Conservation (phyloP, 2,113 vertebrate species). For the Rhinopomastus cyanomelas region DNA sequence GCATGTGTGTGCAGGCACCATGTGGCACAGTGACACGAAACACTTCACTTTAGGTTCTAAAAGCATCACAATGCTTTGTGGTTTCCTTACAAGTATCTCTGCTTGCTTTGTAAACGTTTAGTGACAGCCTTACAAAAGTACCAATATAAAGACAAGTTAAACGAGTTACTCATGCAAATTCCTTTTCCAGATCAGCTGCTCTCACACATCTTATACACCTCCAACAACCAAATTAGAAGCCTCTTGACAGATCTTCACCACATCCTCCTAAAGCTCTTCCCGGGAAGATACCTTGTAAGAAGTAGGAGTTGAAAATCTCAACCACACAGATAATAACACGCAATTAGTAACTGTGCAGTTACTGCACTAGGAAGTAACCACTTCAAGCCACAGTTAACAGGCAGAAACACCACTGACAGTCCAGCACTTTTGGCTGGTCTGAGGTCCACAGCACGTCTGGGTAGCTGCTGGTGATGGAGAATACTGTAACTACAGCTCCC, state of each 20-base stretch:
- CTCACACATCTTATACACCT: background rate
- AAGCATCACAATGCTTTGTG: background rate
- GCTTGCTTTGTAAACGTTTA: background rate
- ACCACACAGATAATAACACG: rapidly evolving
- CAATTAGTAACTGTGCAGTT: background rate
- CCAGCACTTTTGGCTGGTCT: background rate
- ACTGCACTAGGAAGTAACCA: background rate
- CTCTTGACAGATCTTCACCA: background rate
- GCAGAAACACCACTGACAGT: background rate
- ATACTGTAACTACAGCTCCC: background rate
- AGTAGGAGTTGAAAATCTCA: background rate
- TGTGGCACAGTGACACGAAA: background rate
- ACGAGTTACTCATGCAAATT: background rate
- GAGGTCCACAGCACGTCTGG: rapidly evolving
- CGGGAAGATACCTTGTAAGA: background rate
- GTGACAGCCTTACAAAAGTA: background rate
- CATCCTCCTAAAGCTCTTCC: background rate
- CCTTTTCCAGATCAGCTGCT: background rate
- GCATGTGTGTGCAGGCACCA: rapidly evolving
- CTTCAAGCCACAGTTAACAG: background rate
- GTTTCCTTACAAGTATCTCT: background rate
- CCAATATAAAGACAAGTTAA: background rate
- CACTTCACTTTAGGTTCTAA: background rate
- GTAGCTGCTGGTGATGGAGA: rapidly evolving
- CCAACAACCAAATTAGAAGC: background rate